These are phyloP conservation scores for Pomatorhinus ruficollis DNA, from an alignment of 2,113 vertebrate genomes.

Conservation along the genomic window DNA sequence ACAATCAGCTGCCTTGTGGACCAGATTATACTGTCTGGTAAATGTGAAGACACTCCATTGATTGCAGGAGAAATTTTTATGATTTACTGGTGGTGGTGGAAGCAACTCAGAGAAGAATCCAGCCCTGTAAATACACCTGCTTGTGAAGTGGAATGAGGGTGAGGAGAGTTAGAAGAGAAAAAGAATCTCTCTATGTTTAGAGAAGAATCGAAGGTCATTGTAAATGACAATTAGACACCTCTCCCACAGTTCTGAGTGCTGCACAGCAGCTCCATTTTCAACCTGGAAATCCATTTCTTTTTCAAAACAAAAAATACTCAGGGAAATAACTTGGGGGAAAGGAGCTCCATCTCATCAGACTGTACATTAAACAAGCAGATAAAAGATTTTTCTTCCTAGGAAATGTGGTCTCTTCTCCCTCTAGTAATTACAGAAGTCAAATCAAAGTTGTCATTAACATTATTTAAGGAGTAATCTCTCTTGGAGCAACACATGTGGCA, in stretches of 20 bases:
- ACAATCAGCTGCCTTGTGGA: slow-evolving; percentile 46
- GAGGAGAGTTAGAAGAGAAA: neutral
- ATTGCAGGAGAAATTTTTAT: slow-evolving; percentile 38
- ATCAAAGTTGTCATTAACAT: slow-evolving; percentile 53
- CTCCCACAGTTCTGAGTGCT: neutral
- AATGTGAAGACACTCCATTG: slow-evolving; percentile 48
- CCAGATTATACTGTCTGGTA: slow-evolving; percentile 57
- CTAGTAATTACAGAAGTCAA: slow-evolving; percentile 47
- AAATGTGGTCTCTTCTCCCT: neutral
- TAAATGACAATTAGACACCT: neutral
- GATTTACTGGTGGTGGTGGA: slow-evolving; percentile 19
- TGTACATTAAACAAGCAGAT: slow-evolving; percentile 37
- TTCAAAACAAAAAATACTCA: slow-evolving; percentile 31
- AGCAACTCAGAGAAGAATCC: neutral
- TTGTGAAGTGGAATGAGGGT: neutral
- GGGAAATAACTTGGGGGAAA: neutral
- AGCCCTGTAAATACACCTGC: neutral
- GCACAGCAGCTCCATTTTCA: neutral
- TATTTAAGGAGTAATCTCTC: slow-evolving; percentile 40
- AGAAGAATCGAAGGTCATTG: neutral
- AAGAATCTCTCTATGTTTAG: neutral
- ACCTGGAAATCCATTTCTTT: slow-evolving; percentile 27
- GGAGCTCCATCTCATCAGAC: neutral
- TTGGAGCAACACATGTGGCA: neutral
- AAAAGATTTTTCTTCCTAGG: slow-evolving; percentile 30